Evolutionary conservation across 2,888 invertebrate genomes (phyloP).

Genomic region (Andrena haemorrhoa): DNA sequence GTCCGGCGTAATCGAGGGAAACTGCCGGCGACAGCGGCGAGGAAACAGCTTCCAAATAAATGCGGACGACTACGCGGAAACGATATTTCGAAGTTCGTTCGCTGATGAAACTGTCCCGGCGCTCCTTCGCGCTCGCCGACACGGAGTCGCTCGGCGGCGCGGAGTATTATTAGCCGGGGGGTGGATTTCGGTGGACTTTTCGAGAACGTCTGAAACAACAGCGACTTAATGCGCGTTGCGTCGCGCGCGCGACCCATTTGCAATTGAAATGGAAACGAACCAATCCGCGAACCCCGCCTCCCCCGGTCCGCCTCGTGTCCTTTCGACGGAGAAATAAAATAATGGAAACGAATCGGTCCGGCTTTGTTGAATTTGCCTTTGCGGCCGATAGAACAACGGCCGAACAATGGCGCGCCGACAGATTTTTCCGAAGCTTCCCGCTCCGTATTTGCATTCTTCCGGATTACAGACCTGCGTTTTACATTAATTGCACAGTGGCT

Average conservation of each 20-base stretch:
- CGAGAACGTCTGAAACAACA: constrained; percentile 15
- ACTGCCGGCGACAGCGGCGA: not conserved
- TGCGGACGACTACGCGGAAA: not conserved
- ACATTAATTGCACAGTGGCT: constrained; percentile 65
- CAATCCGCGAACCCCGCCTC: constrained; percentile 10
- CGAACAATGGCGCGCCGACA: not conserved
- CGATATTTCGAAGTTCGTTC: constrained; percentile 3
- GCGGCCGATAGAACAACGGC: not conserved
- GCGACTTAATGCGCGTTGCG: not conserved
- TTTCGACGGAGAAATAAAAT: constrained; percentile 42
- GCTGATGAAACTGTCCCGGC: not conserved
- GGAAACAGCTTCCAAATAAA: constrained; percentile 9
- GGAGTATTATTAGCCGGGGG: not conserved
- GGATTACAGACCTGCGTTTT: constrained; percentile 65
- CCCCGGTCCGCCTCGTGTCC: constrained; percentile 3
- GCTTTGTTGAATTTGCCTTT: constrained; percentile 13
- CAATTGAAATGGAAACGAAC: constrained; percentile 42
- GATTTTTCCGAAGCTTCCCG: constrained; percentile 27
- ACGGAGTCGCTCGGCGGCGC: not conserved
- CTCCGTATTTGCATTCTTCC: constrained; percentile 45
- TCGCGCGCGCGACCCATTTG: constrained; percentile 33
- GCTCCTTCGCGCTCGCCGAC: not conserved
- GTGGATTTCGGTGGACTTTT: constrained; percentile 8
- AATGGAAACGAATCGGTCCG: constrained; percentile 34
- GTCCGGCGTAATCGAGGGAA: not conserved